Evolutionary conservation across 1,140 invertebrate genomes (phyloP).

Genomic region (Leguminivora glycinivorella): DNA sequence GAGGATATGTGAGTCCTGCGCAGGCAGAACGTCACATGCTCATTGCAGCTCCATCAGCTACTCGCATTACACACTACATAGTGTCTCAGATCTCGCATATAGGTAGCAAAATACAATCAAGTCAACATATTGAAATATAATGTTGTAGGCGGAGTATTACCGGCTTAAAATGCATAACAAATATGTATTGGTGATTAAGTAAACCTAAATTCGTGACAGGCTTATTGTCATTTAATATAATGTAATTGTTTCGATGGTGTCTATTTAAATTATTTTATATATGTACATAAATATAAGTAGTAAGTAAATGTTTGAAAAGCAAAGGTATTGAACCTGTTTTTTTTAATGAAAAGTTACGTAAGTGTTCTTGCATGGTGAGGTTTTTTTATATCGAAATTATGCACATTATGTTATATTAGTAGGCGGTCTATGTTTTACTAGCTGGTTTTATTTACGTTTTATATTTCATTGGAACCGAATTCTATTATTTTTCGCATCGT

Average conservation of each 20-base stretch:
- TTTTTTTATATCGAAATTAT: not conserved
- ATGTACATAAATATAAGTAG: not conserved
- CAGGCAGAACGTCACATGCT: not conserved
- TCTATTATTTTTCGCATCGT: not conserved
- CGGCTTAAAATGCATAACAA: not conserved
- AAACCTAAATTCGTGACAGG: not conserved
- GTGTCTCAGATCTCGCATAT: not conserved
- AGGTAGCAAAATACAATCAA: not conserved
- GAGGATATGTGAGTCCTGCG: no score
- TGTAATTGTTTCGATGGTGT: not conserved
- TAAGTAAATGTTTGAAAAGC: not conserved
- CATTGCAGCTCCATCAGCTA: no score
- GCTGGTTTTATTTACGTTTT: not conserved
- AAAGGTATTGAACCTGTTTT: slow-evolving; percentile 14
- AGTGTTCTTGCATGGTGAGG: not conserved
- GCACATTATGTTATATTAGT: not conserved
- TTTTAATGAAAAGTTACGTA: slow-evolving; percentile 1
- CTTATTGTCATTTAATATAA: not conserved
- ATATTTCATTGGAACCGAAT: not conserved
- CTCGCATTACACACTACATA: not conserved
- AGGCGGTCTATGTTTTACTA: not conserved
- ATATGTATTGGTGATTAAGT: not conserved
- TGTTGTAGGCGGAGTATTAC: not conserved
- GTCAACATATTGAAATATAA: not conserved
- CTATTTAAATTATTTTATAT: not conserved